These are phyloP conservation scores for Achroia grisella DNA, from an alignment of 1,140 invertebrate species.

Conservation along the genomic window DNA sequence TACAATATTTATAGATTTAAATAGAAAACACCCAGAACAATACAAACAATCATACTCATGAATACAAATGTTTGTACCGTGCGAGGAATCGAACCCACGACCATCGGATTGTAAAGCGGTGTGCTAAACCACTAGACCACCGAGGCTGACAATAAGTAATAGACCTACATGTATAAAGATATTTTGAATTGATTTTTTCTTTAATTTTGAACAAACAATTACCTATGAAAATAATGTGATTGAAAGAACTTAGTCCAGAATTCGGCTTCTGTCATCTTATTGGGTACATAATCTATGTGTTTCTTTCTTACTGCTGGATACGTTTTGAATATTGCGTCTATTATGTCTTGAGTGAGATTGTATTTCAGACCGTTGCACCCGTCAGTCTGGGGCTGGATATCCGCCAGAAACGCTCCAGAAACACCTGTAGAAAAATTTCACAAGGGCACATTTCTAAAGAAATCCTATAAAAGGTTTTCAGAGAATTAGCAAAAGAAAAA, in stretches of 20 bases:
- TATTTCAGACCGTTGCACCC: constrained; percentile 98
- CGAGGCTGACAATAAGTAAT: no score
- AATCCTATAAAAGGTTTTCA: no score
- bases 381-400: constrained; percentile 97
- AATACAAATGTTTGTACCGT: neutral
- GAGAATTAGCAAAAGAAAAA: no score
- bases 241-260: constrained; percentile 99
- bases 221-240: constrained; percentile 98
- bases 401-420: constrained; percentile 91
- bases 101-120: no score
- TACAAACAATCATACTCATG: no score
- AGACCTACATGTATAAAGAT: no score
- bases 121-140: no score
- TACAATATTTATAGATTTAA: no score
- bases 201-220: neutral
- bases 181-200: neutral
- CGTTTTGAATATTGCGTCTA: constrained; percentile 98
- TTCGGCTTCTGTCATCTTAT: constrained; percentile 95
- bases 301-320: constrained; percentile 99
- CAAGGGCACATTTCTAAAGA: neutral
- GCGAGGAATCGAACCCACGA: neutral
- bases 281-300: constrained; percentile 96
- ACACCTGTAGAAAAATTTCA: constrained; percentile 75
- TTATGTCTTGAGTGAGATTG: constrained; percentile 97
- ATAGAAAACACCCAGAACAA: no score